phyloP scores from a whole-genome alignment of 2,888 invertebrate species.

The Tribolium freemani region DNA sequence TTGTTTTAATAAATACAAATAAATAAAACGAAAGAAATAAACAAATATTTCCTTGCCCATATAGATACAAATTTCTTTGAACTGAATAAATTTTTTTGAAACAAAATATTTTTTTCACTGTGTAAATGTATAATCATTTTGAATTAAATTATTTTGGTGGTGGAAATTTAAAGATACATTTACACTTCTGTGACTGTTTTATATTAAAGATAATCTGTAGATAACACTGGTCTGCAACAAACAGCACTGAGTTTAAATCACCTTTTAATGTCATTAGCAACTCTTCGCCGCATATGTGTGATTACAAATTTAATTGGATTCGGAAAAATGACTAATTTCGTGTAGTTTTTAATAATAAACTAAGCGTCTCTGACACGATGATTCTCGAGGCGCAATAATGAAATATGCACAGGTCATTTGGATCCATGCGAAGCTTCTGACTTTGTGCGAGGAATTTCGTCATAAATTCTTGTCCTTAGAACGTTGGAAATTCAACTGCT shows the following conservation, averaged over 20 bases:
- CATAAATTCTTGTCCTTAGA: slow-evolving; percentile 27
- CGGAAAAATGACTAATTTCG: not conserved
- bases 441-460: slow-evolving; percentile 24
- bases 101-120: no score
- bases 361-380: slow-evolving; percentile 10
- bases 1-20: no score
- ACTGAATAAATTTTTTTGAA: no score
- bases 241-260: not conserved
- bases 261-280: not conserved
- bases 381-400: slow-evolving; percentile 32
- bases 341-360: slow-evolving; percentile 26
- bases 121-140: no score
- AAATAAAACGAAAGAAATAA: no score
- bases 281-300: not conserved
- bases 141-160: no score
- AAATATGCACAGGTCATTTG: slow-evolving; percentile 41
- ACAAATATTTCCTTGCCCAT: no score
- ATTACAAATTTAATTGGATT: not conserved
- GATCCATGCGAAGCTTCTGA: slow-evolving; percentile 31
- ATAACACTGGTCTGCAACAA: not conserved
- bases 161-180: no score
- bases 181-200: no score
- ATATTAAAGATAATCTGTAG: no score
- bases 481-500: slow-evolving; percentile 24
- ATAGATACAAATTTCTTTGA: no score